A percentile compares a stretch with the other conserved stretches of the same genome.
These are phyloP conservation scores for Rhimphoctona megacephalus DNA, from an alignment of 2,888 invertebrate species.

Conservation along the genomic window DNA sequence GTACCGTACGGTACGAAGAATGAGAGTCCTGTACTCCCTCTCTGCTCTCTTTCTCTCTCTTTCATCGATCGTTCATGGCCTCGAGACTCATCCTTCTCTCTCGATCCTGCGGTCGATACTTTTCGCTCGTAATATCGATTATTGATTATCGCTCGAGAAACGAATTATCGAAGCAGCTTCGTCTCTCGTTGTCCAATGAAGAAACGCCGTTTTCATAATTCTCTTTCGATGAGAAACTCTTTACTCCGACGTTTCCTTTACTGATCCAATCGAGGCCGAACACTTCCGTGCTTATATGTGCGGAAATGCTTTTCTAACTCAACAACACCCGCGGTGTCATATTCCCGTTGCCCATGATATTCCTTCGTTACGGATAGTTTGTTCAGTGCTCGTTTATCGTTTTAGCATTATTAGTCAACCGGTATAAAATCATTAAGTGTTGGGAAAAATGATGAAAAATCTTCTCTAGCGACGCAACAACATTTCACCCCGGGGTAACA, in stretches of 20 bases:
- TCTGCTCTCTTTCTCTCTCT: constrained; percentile 2
- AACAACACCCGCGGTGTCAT: constrained; percentile 10
- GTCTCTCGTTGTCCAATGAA: constrained; percentile 32
- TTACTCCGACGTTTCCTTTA: constrained; percentile 4
- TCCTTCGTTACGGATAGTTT: constrained; percentile 55
- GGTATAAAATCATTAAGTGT: constrained; percentile 30
- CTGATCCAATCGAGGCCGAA: constrained; percentile 35
- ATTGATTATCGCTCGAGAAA: constrained; percentile 72
- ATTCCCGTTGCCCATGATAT: constrained; percentile 44
- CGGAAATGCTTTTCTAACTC: constrained; percentile 47
- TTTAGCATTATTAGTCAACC: constrained; percentile 26
- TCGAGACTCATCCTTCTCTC: constrained; percentile 51
- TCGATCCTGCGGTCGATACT: constrained; percentile 75
- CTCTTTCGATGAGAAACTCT: constrained; percentile 60
- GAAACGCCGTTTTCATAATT: constrained; percentile 26
- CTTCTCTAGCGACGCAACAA: background rate
- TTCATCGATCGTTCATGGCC: constrained; percentile 50
- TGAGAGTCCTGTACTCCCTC: constrained; percentile 18
- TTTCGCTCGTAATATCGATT: constrained; percentile 74
- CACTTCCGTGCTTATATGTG: constrained; percentile 61
- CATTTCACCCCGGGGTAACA: background rate
- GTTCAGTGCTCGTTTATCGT: background rate
- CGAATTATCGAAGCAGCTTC: constrained; percentile 57
- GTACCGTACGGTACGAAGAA: constrained; percentile 49
- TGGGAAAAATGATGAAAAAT: background rate